These are phyloP conservation scores for Clarias laeviceps DNA, from an alignment of 2,797 vertebrate genomes.

Conservation along the genomic window DNA sequence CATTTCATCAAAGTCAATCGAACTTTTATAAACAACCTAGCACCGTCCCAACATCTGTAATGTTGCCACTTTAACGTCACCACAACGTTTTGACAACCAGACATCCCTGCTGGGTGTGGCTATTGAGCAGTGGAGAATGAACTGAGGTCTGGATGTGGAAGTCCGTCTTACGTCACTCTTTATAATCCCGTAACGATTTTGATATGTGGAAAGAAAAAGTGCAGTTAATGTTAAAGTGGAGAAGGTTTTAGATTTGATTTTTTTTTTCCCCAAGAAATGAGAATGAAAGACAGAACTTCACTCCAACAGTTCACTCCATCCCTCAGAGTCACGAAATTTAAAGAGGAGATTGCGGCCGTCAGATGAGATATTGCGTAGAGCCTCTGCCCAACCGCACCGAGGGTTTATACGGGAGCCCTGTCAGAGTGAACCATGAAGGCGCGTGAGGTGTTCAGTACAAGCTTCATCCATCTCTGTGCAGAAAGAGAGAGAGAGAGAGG, in stretches of 20 bases:
- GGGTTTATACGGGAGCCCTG: neutral
- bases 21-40: too few relatives aligned
- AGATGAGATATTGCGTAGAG: neutral
- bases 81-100: too few relatives aligned
- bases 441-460: slow-evolving; percentile 1
- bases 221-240: neutral
- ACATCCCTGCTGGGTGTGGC: too few relatives aligned
- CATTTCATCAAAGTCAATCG: too few relatives aligned
- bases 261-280: neutral
- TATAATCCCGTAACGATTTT: too few relatives aligned
- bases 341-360: neutral
- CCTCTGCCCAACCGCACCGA: neutral
- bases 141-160: too few relatives aligned
- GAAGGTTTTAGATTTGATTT: neutral
- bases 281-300: neutral
- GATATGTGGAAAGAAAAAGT: neutral
- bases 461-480: neutral
- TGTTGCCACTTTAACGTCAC: too few relatives aligned
- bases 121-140: too few relatives aligned
- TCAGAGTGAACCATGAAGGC: slow-evolving; percentile 24
- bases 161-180: too few relatives aligned
- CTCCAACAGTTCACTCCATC: neutral
- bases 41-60: too few relatives aligned
- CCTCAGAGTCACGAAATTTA: neutral
- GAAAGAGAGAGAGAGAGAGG: slow-evolving; percentile 1